Evolutionary conservation across 2,888 invertebrate genomes (phyloP).

Genomic region (Keiferia lycopersicella): DNA sequence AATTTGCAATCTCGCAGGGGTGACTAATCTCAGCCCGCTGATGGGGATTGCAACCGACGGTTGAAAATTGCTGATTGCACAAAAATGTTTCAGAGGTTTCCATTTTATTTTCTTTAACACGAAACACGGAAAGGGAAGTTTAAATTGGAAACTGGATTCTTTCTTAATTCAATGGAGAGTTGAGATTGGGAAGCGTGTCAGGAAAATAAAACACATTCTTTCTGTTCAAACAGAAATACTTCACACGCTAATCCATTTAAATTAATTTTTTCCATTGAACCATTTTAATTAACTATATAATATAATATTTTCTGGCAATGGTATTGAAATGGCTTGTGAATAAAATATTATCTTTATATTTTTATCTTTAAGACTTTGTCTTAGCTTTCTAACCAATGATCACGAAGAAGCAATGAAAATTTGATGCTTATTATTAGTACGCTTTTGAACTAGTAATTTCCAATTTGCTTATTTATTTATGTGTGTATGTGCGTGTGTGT

Average conservation of each 20-base stretch:
- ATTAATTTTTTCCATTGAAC: neutral
- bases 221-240: neutral
- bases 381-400: no score
- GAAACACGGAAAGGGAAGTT: constrained; percentile 30
- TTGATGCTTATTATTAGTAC: no score
- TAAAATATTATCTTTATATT: no score
- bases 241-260: constrained; percentile 5
- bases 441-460: no score
- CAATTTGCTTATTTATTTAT: no score
- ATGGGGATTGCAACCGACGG: constrained; percentile 43
- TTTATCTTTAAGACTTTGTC: no score
- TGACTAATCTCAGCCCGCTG: constrained; percentile 58
- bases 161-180: constrained; percentile 28
- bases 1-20: constrained; percentile 70
- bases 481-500: no score
- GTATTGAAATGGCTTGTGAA: no score
- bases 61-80: constrained; percentile 54
- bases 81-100: constrained; percentile 34
- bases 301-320: no score
- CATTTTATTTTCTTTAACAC: constrained; percentile 34
- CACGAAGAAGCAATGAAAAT: no score
- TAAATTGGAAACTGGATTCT: constrained; percentile 33
- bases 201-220: constrained; percentile 22
- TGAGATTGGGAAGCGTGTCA: constrained; percentile 26
- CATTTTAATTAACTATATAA: neutral